phyloP scores from a whole-genome alignment of 2,797 vertebrate species.

The Limosa lapponica region DNA sequence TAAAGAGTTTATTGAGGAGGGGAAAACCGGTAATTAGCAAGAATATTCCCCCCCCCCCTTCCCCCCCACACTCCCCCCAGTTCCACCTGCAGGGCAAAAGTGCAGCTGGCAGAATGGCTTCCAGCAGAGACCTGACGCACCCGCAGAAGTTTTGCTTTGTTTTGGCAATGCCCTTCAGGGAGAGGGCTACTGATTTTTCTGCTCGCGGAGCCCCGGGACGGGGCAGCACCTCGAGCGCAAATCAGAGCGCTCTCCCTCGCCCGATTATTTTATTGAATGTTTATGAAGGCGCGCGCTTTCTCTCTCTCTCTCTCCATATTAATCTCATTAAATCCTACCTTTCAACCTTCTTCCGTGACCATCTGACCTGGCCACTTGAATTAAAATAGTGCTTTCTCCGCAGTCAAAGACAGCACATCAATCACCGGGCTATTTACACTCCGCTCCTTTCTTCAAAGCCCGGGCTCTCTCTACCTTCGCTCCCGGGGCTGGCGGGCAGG shows the following conservation, averaged over 20 bases:
- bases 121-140: constrained; percentile 39
- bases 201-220: background rate
- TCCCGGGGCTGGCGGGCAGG: background rate
- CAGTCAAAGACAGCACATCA: constrained; percentile 66
- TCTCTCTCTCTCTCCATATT: constrained; percentile 1
- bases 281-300: background rate
- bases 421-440: constrained; percentile 58
- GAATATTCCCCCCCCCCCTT: background rate
- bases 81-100: constrained; percentile 63
- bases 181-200: background rate
- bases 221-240: background rate
- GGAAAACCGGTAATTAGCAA: constrained; percentile 55
- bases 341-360: constrained; percentile 67
- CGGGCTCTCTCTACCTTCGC: background rate
- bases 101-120: constrained; percentile 48
- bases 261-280: background rate
- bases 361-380: constrained; percentile 68
- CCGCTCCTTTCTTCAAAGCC: constrained; percentile 50
- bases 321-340: constrained; percentile 68
- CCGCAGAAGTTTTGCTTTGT: background rate
- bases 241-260: background rate
- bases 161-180: background rate
- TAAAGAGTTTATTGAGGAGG: constrained; percentile 60
- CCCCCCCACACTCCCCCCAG: background rate
- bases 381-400: constrained; percentile 67